These are phyloP conservation scores for Caloenas nicobarica DNA, from an alignment of 2,113 vertebrate genomes.

Conservation along the genomic window DNA sequence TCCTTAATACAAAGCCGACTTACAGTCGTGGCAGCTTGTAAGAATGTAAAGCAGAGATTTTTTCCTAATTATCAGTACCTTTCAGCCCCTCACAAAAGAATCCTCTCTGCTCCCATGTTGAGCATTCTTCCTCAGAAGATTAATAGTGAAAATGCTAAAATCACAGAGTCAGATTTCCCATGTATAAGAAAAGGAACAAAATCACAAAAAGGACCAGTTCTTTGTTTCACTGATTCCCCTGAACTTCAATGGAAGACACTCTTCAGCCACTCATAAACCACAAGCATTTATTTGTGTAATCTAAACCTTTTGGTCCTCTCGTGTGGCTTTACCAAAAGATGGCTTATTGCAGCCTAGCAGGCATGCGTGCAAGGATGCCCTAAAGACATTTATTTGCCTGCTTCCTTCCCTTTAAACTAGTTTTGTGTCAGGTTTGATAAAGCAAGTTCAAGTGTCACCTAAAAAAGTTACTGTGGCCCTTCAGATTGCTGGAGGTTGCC, in stretches of 20 bases:
- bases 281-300: neutral
- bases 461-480: neutral
- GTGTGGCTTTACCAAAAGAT: neutral
- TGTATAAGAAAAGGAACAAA: neutral
- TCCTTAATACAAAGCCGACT: neutral
- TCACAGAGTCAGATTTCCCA: neutral
- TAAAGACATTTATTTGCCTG: neutral
- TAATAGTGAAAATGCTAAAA: neutral
- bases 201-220: neutral
- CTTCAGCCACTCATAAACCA: neutral
- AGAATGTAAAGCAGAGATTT: neutral
- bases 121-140: neutral
- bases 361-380: fast-evolving
- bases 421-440: neutral
- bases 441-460: neutral
- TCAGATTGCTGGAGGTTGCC: neutral
- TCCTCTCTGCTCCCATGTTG: neutral
- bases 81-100: neutral
- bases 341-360: neutral
- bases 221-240: neutral
- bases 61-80: neutral
- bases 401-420: neutral
- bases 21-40: neutral
- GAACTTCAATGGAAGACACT: neutral
- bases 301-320: neutral